Evolutionary conservation across 1,140 invertebrate genomes (phyloP).

Genomic region (Varroa destructor): DNA sequence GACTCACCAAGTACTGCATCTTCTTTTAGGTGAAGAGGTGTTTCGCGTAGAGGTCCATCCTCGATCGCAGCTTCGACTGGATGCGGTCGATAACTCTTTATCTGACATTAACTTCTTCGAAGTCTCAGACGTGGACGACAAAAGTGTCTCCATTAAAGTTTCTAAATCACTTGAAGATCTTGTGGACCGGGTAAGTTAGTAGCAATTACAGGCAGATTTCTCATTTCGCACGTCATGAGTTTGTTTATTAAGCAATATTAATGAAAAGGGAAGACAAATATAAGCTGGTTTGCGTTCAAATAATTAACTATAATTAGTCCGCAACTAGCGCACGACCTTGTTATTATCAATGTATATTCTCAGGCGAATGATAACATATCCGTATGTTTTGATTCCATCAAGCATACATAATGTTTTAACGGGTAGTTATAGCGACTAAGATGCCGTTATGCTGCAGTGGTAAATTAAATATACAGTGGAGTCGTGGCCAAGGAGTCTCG

Average conservation of each 20-base stretch:
- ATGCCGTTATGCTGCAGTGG: no score
- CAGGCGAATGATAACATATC: no score
- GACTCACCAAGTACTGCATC: neutral
- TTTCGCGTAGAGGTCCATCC: slow-evolving; percentile 58
- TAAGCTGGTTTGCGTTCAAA: neutral
- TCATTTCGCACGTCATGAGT: neutral
- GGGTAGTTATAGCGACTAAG: no score
- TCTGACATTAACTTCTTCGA: slow-evolving; percentile 58
- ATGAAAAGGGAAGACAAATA: neutral
- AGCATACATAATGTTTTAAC: no score
- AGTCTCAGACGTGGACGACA: slow-evolving; percentile 54
- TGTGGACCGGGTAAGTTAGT: slow-evolving; percentile 54
- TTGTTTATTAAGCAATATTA: slow-evolving; percentile 3
- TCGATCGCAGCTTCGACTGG: slow-evolving; percentile 53
- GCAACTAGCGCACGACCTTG: no score
- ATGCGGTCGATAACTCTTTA: slow-evolving; percentile 54
- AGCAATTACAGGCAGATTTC: neutral
- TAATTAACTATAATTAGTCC: neutral
- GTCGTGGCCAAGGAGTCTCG: no score
- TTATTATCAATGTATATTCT: no score
- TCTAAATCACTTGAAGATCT: slow-evolving; percentile 59
- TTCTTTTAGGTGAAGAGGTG: slow-evolving; percentile 51
- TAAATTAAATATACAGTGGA: no score
- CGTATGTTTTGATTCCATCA: no score
- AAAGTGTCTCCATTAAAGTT: slow-evolving; percentile 56